These are phyloP conservation scores for Oreochromis spilurus DNA, from an alignment of 2,113 vertebrate species.

Conservation along the genomic window DNA sequence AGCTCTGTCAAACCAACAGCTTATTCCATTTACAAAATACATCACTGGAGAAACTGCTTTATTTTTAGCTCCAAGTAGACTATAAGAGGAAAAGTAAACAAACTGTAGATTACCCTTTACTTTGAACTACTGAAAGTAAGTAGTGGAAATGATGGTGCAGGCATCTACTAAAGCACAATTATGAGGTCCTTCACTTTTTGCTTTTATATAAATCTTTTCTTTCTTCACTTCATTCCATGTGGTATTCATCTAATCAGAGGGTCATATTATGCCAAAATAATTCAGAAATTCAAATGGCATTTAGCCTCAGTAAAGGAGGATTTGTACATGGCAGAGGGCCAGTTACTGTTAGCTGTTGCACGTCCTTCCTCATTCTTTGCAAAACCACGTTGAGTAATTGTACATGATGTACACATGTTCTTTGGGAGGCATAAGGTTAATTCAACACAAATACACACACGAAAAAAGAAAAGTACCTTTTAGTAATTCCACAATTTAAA, in stretches of 20 bases:
- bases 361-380: conserved; percentile 5
- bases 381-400: neutral
- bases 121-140: neutral
- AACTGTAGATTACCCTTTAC: neutral
- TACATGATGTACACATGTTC: neutral
- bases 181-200: neutral
- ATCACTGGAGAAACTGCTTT: neutral
- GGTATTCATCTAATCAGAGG: neutral
- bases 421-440: neutral
- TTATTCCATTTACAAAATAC: neutral
- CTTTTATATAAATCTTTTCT: neutral
- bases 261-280: neutral
- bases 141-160: neutral
- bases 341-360: conserved; percentile 5
- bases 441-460: neutral
- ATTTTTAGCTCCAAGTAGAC: neutral
- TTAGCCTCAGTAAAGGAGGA: neutral
- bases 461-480: neutral
- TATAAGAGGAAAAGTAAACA: neutral
- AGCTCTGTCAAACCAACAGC: neutral
- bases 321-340: neutral
- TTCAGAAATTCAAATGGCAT: neutral
- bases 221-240: neutral
- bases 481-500: neutral
- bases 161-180: neutral